phyloP scores from a whole-genome alignment of 1,140 invertebrate genomes.

The Bicyclus anynana region DNA sequence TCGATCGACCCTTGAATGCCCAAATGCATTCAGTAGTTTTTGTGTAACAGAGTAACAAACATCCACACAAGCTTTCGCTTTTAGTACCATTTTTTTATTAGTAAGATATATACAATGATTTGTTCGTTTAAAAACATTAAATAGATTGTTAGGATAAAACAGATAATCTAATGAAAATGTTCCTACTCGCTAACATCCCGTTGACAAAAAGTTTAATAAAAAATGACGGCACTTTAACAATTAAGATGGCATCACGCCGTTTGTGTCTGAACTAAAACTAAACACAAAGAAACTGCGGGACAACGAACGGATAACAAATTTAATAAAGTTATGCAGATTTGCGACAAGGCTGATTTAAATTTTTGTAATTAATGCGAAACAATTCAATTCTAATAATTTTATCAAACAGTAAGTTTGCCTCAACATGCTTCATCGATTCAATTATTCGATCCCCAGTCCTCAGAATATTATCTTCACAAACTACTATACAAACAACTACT shows the following conservation, averaged over 20 bases:
- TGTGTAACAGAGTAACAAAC: no score
- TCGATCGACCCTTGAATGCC: no score
- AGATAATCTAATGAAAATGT: background rate
- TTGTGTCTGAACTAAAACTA: conserved; percentile 3
- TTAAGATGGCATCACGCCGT: background rate
- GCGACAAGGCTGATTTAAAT: background rate
- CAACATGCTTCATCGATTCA: no score
- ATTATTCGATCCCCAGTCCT: no score
- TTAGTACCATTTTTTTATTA: no score
- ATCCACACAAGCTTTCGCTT: no score
- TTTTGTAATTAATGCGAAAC: background rate
- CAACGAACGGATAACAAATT: conserved; percentile 8
- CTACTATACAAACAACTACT: no score
- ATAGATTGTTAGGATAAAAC: no score
- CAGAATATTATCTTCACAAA: no score
- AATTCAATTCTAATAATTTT: background rate
- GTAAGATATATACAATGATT: no score
- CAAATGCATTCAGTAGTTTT: no score
- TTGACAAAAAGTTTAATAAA: conserved; percentile 1
- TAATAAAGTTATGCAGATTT: background rate
- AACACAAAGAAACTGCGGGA: conserved; percentile 9
- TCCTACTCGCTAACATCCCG: background rate
- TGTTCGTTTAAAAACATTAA: no score
- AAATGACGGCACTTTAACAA: background rate
- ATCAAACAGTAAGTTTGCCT: background rate